phyloP scores from a whole-genome alignment of 2,113 vertebrate species.

The Phycodurus eques region DNA sequence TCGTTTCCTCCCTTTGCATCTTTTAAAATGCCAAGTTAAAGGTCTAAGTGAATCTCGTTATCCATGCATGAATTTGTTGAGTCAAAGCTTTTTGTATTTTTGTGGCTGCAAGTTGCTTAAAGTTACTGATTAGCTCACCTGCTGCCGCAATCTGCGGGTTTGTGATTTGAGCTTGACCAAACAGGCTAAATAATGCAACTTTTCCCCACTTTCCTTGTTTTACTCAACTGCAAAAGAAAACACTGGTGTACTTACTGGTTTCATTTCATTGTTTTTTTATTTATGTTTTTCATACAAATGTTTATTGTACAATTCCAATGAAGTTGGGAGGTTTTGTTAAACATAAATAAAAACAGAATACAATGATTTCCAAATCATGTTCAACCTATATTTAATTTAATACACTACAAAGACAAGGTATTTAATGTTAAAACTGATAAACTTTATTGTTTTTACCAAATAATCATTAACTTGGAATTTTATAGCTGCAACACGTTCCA shows the following conservation, averaged over 20 bases:
- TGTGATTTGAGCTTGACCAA: not conserved
- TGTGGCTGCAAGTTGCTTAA: slow-evolving; percentile 6
- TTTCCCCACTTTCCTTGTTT: not conserved
- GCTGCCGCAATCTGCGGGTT: not conserved
- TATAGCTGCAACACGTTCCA: no score
- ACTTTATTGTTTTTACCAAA: no score
- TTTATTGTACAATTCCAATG: not conserved
- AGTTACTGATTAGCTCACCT: slow-evolving; percentile 55
- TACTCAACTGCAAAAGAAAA: not conserved
- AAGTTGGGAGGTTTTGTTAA: no score
- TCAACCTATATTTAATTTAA: no score
- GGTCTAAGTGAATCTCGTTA: slow-evolving; percentile 12
- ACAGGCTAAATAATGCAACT: not conserved
- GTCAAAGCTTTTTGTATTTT: slow-evolving; percentile 35
- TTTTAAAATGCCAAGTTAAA: slow-evolving; percentile 30
- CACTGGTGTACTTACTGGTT: not conserved
- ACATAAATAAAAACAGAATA: no score
- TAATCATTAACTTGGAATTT: no score
- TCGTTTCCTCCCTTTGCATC: not conserved
- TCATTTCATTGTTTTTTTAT: not conserved
- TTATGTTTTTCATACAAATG: not conserved
- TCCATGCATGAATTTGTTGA: slow-evolving; percentile 17
- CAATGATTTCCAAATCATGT: no score
- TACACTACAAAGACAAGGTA: no score
- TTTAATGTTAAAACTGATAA: no score